These are phyloP conservation scores for Caenorhabditis angaria DNA, from an alignment of 2,888 invertebrate genomes.

Conservation along the genomic window DNA sequence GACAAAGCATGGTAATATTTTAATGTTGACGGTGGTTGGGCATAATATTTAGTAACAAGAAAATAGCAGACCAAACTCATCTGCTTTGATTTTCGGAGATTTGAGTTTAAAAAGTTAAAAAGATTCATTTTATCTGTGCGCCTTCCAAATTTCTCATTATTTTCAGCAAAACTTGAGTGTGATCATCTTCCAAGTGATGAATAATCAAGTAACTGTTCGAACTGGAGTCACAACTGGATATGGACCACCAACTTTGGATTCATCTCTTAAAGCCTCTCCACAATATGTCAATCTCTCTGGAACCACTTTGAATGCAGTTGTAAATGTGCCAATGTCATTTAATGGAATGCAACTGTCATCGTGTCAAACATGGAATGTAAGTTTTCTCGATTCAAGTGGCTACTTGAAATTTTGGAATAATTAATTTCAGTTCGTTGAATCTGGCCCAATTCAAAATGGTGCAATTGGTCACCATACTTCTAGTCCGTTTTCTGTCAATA, in stretches of 20 bases:
- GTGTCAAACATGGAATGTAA: conserved; percentile 45
- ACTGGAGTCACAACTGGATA: conserved; percentile 37
- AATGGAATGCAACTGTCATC: conserved; percentile 30
- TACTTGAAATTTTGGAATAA: no score
- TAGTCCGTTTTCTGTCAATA: background rate
- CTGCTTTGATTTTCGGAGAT: background rate
- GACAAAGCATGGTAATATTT: conserved; percentile 36
- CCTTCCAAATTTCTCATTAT: background rate
- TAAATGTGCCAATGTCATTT: conserved; percentile 25
- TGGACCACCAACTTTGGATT: conserved; percentile 26
- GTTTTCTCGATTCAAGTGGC: conserved; percentile 9
- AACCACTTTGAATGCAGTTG: conserved; percentile 23
- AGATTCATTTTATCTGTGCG: no score
- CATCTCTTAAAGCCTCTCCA: conserved; percentile 9
- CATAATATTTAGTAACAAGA: background rate
- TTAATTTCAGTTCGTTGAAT: background rate
- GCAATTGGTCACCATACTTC: background rate
- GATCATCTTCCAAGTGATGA: conserved; percentile 30
- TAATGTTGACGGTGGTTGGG: no score
- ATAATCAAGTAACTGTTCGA: conserved; percentile 20
- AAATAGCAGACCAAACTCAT: background rate
- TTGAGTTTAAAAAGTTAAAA: no score
- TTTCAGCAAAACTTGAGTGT: conserved; percentile 28
- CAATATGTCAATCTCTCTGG: conserved; percentile 26
- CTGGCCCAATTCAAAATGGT: background rate